Percentiles rank a stretch among this genome's conserved stretches.
Conservation (phyloP, 2,797 vertebrate genomes). For the Silurus lanzhouensis region DNA sequence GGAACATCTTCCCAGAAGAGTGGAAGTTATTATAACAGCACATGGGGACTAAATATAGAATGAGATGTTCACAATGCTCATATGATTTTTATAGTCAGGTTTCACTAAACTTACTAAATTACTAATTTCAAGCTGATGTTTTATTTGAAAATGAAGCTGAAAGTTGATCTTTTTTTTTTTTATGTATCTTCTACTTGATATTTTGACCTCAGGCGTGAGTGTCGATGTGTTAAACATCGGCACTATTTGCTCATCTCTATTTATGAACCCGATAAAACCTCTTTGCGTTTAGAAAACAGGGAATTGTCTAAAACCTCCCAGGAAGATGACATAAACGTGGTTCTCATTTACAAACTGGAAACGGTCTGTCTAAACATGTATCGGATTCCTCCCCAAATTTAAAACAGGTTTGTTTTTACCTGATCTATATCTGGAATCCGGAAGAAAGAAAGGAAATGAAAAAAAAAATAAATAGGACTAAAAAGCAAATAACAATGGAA, state of each 20-base stretch:
- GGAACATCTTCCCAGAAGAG: too few relatives aligned
- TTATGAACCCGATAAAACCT: background rate
- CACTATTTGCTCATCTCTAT: background rate
- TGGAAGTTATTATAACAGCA: too few relatives aligned
- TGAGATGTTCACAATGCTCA: too few relatives aligned
- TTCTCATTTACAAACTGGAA: slow-evolving; percentile 69
- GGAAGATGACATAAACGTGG: slow-evolving; percentile 63
- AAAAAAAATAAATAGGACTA: slow-evolving; percentile 6
- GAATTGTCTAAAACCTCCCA: slow-evolving; percentile 45
- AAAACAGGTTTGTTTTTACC: slow-evolving; percentile 64
- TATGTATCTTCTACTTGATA: background rate
- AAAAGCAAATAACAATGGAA: background rate
- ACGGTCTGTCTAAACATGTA: slow-evolving; percentile 63
- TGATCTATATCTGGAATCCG: slow-evolving; percentile 52
- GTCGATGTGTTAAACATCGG: background rate
- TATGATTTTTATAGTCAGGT: too few relatives aligned
- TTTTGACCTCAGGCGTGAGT: background rate
- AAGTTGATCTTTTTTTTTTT: background rate
- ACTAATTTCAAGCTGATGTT: too few relatives aligned
- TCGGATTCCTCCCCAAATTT: slow-evolving; percentile 61
- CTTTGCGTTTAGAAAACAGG: background rate
- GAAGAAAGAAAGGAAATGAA: slow-evolving; percentile 50
- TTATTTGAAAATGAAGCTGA: background rate
- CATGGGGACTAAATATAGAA: too few relatives aligned
- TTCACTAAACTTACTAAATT: too few relatives aligned